Evolutionary conservation across 2,888 invertebrate genomes (phyloP), one percentile per base, ranked within the genome.

Genomic region (Meganola albula): DNA sequence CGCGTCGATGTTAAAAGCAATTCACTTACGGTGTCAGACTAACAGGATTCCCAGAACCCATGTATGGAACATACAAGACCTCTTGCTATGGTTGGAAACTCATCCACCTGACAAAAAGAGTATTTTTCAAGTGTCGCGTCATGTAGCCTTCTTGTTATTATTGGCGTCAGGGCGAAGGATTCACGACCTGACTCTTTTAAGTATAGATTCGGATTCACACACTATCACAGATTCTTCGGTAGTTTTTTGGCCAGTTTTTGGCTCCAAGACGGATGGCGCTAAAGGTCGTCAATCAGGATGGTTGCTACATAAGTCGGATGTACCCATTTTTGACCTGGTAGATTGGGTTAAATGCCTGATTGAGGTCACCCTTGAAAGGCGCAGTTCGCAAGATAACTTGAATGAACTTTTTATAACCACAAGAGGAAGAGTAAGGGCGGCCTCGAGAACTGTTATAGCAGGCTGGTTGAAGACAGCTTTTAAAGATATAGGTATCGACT

Each of bases 21-120:
- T 31, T 9, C 13, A 11, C 1, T n/a, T 27, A 9, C 9, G 14
- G 6, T 24, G 9, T 2, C 24, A 22, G 7, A 1, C 11, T 1
- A 18, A 10, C 25, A 20, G 12, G 6, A 29, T 0, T 10, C 34
- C 29, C 10, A 22, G 26, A 25, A 4, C 37, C 8, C 8, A 23
- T 22, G 25, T 37, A 18, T 37, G 34, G 34, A 34, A 34, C 22
- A 10, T 37, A 34, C 33, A 37, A 11, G 33, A 37, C 23, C 12
- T 36, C 10, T 10, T 31, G n/a, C 9, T 10, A 3, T 9, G 35
- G 31, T 20, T 31, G 9, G 23, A 31, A 12, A n/a, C 25, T 16
- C 22, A 34, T 12, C 21, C 18, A 12, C 31, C 27, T 14, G 35
- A 31, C 10, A 31, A 10, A 20, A 8, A 18, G 5, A 31, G 22